Conservation (phyloP, 2,888 invertebrate genomes). For the Pseudolycoriella hygida region DNA sequence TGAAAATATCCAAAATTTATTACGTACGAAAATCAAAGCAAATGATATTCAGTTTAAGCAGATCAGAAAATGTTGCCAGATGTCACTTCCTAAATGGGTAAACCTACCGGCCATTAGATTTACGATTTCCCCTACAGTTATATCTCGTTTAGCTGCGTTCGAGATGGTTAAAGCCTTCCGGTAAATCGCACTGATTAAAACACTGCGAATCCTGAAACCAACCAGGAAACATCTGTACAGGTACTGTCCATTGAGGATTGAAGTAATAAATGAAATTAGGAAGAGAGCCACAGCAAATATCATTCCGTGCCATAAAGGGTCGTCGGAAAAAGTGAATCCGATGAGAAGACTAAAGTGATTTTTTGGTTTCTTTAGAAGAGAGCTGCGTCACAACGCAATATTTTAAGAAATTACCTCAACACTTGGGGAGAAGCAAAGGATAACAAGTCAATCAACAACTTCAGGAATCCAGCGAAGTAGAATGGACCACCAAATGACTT, state of each 20-base stretch:
- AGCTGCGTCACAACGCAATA: too few species aligned
- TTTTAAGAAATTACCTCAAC: conserved; percentile 1
- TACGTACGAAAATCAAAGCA: too few species aligned
- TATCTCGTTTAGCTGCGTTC: conserved; percentile 24
- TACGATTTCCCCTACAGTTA: conserved; percentile 32
- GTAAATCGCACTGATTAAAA: conserved; percentile 35
- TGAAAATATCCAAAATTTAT: too few species aligned
- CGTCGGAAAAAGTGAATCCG: conserved; percentile 20
- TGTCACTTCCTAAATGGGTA: too few species aligned
- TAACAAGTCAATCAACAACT: conserved; percentile 6
- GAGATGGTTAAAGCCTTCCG: conserved; percentile 31
- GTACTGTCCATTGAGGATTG: conserved; percentile 35
- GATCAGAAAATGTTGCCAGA: too few species aligned
- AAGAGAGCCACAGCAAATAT: conserved; percentile 35
- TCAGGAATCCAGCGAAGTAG: conserved; percentile 7
- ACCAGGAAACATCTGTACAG: conserved; percentile 33
- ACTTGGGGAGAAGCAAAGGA: conserved; percentile 9
- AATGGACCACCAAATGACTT: conserved; percentile 8
- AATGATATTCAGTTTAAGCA: too few species aligned
- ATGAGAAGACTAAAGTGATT: conserved; percentile 18
- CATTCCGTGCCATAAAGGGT: conserved; percentile 36
- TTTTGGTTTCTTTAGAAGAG: too few species aligned
- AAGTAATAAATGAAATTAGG: conserved; percentile 30
- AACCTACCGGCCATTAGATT: conserved; percentile 35
- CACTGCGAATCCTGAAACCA: conserved; percentile 36